Conservation (phyloP, 2,113 vertebrate genomes). For the Lepisosteus oculatus region DNA sequence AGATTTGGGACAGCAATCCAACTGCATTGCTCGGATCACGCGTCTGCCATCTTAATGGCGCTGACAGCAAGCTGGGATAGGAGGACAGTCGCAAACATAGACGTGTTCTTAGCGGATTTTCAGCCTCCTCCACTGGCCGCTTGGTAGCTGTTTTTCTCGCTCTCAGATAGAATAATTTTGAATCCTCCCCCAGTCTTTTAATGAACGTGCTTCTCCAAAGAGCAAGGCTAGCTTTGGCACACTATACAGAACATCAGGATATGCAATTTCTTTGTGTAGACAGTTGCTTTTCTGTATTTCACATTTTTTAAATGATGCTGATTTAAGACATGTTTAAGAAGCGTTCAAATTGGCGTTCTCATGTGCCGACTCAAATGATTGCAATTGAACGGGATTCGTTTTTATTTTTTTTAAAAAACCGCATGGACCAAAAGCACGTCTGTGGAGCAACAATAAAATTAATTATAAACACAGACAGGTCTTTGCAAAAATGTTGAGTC, state of each 20-base stretch:
- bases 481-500: no score
- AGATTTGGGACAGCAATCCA: slow-evolving; percentile 95
- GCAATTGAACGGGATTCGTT: no score
- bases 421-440: no score
- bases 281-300: slow-evolving; percentile 42
- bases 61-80: slow-evolving; percentile 83
- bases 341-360: no score
- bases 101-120: slow-evolving; percentile 31
- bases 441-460: no score
- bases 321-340: no score
- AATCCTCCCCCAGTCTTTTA: slow-evolving; percentile 26
- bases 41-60: slow-evolving; percentile 76
- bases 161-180: slow-evolving; percentile 37
- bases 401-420: no score
- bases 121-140: slow-evolving; percentile 47
- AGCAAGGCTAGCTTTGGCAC: slow-evolving; percentile 35
- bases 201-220: neutral
- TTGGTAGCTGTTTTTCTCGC: slow-evolving; percentile 55
- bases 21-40: slow-evolving; percentile 97
- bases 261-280: slow-evolving; percentile 39
- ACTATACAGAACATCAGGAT: slow-evolving; percentile 45
- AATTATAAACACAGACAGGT: no score
- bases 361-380: no score
- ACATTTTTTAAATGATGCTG: no score
- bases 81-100: slow-evolving; percentile 43